These are phyloP conservation scores for Notolepis coatsorum DNA, from an alignment of 2,797 vertebrate genomes.

Conservation along the genomic window DNA sequence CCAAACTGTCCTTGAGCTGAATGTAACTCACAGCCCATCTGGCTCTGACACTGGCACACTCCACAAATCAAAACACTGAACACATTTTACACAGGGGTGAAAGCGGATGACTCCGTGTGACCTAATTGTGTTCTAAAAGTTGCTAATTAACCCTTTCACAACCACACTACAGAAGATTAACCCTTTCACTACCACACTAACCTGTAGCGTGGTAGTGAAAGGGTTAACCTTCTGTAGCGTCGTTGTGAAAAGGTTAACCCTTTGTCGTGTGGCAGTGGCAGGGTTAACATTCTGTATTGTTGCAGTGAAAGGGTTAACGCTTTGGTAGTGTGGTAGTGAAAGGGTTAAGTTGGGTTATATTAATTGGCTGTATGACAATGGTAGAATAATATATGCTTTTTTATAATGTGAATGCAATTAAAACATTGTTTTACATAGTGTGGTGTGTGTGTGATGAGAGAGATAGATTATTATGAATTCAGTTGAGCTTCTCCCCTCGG, in stretches of 20 bases:
- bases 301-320: too few species aligned
- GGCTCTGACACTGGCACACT: slow-evolving; percentile 54
- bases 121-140: slow-evolving; percentile 45
- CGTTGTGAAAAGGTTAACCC: too few species aligned
- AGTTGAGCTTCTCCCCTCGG: slow-evolving; percentile 47
- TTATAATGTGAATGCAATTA: slow-evolving; percentile 43
- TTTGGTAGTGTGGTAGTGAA: slow-evolving; percentile 4
- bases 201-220: too few species aligned
- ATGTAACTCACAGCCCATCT: slow-evolving; percentile 65
- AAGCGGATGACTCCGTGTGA: slow-evolving; percentile 44
- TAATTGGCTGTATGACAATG: slow-evolving; percentile 12
- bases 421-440: slow-evolving; percentile 38
- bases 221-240: too few species aligned
- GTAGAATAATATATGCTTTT: slow-evolving; percentile 35
- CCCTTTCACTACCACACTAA: too few species aligned
- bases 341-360: too few species aligned
- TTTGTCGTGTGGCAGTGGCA: too few species aligned
- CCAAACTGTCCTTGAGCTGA: slow-evolving; percentile 73
- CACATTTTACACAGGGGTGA: slow-evolving; percentile 52
- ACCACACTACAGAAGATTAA: too few species aligned
- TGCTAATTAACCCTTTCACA: too few species aligned
- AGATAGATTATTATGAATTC: slow-evolving; percentile 48
- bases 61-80: slow-evolving; percentile 54
- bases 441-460: neutral
- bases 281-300: too few species aligned